Percentiles rank a stretch among this genome's conserved stretches.
Evolutionary conservation across 1,140 invertebrate species (phyloP).

Genomic region (Hyles euphorbiae): DNA sequence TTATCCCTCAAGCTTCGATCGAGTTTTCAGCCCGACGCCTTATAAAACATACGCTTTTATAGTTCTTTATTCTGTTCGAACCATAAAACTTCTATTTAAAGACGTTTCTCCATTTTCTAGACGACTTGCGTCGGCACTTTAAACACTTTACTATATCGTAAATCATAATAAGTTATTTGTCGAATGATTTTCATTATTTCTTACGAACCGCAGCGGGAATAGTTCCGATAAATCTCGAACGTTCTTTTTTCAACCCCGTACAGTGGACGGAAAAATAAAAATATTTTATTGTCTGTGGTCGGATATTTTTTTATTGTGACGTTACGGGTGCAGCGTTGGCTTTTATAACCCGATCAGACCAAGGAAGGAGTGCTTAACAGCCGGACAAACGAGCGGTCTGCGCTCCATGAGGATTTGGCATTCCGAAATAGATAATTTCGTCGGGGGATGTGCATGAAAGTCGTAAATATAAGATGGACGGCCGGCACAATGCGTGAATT

Average conservation of each 20-base stretch:
- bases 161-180: constrained; percentile 10
- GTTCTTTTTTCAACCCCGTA: background rate
- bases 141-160: constrained; percentile 6
- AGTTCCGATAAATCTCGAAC: too few species aligned
- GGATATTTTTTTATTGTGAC: too few species aligned
- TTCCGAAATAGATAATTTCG: constrained; percentile 19
- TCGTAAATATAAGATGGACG: constrained; percentile 44
- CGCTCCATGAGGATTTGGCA: constrained; percentile 3
- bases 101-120: constrained; percentile 13
- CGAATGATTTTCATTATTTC: constrained; percentile 6
- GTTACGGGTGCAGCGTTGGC: too few species aligned
- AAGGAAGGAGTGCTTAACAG: too few species aligned
- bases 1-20: constrained; percentile 14
- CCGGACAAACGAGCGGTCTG: too few species aligned
- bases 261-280: background rate
- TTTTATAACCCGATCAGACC: too few species aligned
- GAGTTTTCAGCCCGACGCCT: constrained; percentile 7
- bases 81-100: constrained; percentile 18
- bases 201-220: too few species aligned
- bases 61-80: constrained; percentile 14
- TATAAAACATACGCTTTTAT: constrained; percentile 19
- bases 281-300: background rate
- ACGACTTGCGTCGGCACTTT: constrained; percentile 3
- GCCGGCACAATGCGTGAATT: constrained; percentile 48
- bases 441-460: constrained; percentile 15